A percentile compares a stretch with the other conserved stretches of the same genome.
Conservation (phyloP, 2,113 vertebrate genomes). For the Nesospiza acunhae region DNA sequence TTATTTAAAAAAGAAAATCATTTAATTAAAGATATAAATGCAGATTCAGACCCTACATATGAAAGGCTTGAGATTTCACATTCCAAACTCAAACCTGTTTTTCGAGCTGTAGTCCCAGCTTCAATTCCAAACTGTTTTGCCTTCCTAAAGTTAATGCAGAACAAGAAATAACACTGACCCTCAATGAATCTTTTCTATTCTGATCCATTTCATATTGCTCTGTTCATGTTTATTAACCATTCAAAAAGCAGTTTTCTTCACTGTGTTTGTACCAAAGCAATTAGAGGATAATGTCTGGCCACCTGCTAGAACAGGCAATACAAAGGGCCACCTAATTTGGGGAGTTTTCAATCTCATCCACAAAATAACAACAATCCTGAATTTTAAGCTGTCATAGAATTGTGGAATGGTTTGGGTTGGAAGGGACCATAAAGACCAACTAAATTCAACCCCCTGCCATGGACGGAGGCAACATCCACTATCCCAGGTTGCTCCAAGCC, state of each 20-base stretch:
- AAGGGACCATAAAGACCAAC: background rate
- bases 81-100: background rate
- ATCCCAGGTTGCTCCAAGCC: rapidly evolving
- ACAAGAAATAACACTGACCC: background rate
- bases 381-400: background rate
- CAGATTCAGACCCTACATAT: background rate
- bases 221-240: background rate
- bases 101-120: background rate
- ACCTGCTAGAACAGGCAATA: background rate
- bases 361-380: background rate
- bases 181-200: background rate
- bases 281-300: background rate
- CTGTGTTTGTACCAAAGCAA: background rate
- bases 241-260: background rate
- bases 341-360: background rate
- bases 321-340: background rate
- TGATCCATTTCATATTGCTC: background rate
- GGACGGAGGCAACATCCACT: background rate
- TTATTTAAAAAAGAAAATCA: background rate
- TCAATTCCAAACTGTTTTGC: background rate
- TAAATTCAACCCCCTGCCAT: rapidly evolving
- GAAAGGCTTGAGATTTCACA: background rate
- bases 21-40: background rate
- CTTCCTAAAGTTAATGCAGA: background rate
- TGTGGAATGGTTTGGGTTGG: background rate